Base-by-base conservation (phyloP, 2,113 vertebrate genomes). In the Malaclemys terrapin region DNA sequence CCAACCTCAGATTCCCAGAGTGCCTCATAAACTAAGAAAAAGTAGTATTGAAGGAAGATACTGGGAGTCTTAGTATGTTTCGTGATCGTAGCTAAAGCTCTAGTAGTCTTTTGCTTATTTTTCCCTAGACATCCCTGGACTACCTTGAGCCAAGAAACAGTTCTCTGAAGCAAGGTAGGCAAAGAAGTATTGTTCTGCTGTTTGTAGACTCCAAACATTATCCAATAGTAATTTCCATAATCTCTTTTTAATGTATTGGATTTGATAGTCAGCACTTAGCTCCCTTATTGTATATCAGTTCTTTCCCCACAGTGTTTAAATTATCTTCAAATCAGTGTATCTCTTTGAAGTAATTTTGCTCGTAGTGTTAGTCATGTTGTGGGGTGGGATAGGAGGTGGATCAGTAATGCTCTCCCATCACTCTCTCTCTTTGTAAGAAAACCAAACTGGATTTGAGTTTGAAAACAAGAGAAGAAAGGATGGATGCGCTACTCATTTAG, bases 311-410 rank as follows among this genome's bases (percentile, higher is more conserved):
- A 54, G 54, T 4, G 22, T 96, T 96, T 93, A 96, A 96, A 95
- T 53, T 90, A 81, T 91, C 90, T 94, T 93, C 25, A 89, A 89
- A 95, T 96, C 90, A 96, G 14, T 94, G 82, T 86, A 80, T 90
- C 16, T 65, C 93, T 97, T 96, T 96, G 87, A 98, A 97, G 86
- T 80, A 75, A 89, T 90, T 96, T 96, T 93, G 42, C 82, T 95
- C 45, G 42, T 87, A 95, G 92, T 87, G 75, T 93, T 95, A 94
- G 93, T 96, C 93, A 92, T 96, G 57, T 91, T 11, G 1, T 50
- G 50, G 50, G 1, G 3, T 38, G 90, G 91, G 69, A 75, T 84
- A 31, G 83, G 92, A 94, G 31, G 38, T 82, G 84, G 47, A 97
- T 97, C 91, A 96, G 94, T 97, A 96, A 69, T 90, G 22, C 65